A percentile compares a stretch with the other conserved stretches of the same genome.
Evolutionary conservation across 2,888 invertebrate species (phyloP).

Genomic region (Deroplatys truncata): DNA sequence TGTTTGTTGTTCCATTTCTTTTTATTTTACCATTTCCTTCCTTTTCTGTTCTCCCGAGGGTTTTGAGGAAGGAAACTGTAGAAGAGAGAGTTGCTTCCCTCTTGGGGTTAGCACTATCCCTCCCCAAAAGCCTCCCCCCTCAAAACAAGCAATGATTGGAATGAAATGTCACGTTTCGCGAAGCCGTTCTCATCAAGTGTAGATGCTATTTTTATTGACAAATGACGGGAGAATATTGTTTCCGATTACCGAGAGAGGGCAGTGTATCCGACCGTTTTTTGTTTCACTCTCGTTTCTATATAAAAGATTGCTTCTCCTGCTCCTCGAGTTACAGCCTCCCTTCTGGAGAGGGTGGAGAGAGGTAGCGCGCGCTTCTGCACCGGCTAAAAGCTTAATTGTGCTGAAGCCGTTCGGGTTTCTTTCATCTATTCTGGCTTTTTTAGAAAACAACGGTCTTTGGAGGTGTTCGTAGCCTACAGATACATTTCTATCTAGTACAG

Average conservation of each 20-base stretch:
- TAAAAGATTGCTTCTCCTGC: not conserved
- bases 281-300: not conserved
- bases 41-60: not conserved
- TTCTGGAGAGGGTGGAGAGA: not conserved
- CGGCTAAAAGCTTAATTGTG: not conserved
- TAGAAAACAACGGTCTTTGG: no score
- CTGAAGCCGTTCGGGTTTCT: not conserved
- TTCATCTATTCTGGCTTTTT: not conserved
- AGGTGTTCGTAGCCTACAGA: no score
- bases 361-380: no score
- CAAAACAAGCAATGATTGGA: slow-evolving; percentile 8
- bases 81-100: not conserved
- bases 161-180: not conserved
- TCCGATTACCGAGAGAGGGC: not conserved
- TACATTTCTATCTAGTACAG: no score
- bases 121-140: no score
- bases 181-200: not conserved
- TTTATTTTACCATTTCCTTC: not conserved
- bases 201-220: not conserved
- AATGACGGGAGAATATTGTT: not conserved
- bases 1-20: not conserved
- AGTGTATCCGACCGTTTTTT: not conserved
- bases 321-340: not conserved
- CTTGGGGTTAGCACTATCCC: not conserved
- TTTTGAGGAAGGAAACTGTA: not conserved